These are phyloP conservation scores for Bagarius yarrelli DNA, from an alignment of 2,113 vertebrate species.

Conservation along the genomic window DNA sequence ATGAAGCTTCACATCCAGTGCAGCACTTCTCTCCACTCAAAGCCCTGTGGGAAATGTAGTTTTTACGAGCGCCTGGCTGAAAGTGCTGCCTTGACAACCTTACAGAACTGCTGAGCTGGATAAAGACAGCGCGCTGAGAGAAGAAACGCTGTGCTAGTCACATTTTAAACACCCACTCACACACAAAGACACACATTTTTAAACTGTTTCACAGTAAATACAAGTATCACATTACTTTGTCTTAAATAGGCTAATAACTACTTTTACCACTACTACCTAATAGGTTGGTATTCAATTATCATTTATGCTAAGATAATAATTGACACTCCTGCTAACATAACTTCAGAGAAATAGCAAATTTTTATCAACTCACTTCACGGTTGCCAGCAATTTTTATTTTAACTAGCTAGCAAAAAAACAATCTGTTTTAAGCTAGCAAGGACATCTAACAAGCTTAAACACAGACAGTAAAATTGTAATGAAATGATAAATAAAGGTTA, in stretches of 20 bases:
- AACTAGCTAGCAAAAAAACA: too few species aligned
- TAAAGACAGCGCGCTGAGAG: conserved; percentile 16
- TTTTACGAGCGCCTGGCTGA: conserved; percentile 32
- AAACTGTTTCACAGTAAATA: neutral
- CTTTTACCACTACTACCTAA: too few species aligned
- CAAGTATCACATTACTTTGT: neutral
- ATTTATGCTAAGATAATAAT: too few species aligned
- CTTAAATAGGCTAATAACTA: too few species aligned
- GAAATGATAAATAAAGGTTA: neutral
- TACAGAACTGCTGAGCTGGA: conserved; percentile 51
- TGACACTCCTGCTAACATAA: too few species aligned
- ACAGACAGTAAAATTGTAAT: neutral
- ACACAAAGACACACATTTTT: conserved; percentile 23
- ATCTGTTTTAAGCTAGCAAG: too few species aligned
- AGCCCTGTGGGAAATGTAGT: conserved; percentile 51
- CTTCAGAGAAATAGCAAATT: too few species aligned
- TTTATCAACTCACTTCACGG: too few species aligned
- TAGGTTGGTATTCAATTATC: too few species aligned
- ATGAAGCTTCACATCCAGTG: conserved; percentile 23
- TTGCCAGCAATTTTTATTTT: too few species aligned
- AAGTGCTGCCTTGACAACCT: conserved; percentile 15
- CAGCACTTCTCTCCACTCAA: conserved; percentile 41
- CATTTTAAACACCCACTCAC: neutral
- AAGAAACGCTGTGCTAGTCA: conserved; percentile 6
- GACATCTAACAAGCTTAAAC: neutral